These are phyloP conservation scores for Ichneumoninae sp. DNA, from an alignment of 2,888 invertebrate genomes.

Conservation along the genomic window DNA sequence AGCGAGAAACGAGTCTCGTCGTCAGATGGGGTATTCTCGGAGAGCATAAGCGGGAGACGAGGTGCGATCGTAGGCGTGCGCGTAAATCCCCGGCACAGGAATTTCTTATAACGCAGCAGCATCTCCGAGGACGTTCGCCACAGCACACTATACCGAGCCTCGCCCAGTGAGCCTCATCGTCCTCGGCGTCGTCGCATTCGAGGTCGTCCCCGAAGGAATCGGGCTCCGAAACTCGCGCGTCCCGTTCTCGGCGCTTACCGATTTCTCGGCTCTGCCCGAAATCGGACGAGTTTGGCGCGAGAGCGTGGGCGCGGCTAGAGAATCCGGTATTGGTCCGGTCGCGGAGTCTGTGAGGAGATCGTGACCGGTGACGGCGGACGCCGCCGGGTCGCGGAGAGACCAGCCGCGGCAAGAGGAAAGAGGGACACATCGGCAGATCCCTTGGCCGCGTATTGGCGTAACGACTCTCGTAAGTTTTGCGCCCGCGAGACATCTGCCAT, in stretches of 20 bases:
- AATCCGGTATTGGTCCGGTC: constrained; percentile 43
- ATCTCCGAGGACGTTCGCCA: constrained; percentile 55
- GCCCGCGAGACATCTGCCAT: constrained; percentile 71
- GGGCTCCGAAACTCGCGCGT: constrained; percentile 39
- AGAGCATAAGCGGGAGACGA: constrained; percentile 30
- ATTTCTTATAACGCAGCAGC: constrained; percentile 63
- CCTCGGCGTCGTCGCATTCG: constrained; percentile 10
- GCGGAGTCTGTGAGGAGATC: constrained; percentile 17
- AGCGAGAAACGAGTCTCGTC: constrained; percentile 55
- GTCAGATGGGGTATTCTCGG: constrained; percentile 22
- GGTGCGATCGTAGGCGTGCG: constrained; percentile 66
- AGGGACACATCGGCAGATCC: constrained; percentile 46
- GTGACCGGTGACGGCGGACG: constrained; percentile 53
- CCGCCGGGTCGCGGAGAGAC: constrained; percentile 40
- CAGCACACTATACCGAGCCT: constrained; percentile 45
- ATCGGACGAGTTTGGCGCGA: constrained; percentile 45
- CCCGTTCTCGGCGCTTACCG: not conserved
- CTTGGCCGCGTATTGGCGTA: constrained; percentile 67
- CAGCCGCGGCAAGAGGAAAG: constrained; percentile 24
- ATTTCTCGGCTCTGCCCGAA: constrained; percentile 38
- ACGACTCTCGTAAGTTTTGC: constrained; percentile 71
- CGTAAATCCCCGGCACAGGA: constrained; percentile 65
- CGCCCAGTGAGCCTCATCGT: constrained; percentile 58
- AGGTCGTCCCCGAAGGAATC: constrained; percentile 47
- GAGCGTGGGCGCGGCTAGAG: constrained; percentile 60